Percentiles rank a stretch among this genome's conserved stretches.
These are phyloP conservation scores for Trisateles emortualis DNA, from an alignment of 2,888 invertebrate species.

Conservation along the genomic window DNA sequence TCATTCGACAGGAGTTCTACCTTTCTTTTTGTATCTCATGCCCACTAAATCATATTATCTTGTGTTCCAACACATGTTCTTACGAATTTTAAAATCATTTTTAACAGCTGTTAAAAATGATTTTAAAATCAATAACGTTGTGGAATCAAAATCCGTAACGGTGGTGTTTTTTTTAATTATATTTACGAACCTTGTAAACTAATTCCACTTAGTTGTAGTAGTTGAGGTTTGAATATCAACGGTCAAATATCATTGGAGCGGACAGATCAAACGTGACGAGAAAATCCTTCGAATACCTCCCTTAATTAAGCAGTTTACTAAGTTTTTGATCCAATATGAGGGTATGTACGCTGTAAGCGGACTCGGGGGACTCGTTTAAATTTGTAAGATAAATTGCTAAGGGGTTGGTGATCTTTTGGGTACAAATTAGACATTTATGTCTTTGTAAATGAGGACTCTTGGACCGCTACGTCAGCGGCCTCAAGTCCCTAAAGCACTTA, in stretches of 20 bases:
- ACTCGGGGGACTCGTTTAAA: background rate
- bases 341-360: background rate
- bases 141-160: too few relatives aligned
- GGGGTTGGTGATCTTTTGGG: background rate
- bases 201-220: background rate
- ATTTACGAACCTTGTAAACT: background rate
- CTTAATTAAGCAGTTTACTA: constrained; percentile 28
- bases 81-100: too few relatives aligned
- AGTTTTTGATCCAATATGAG: constrained; percentile 16
- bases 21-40: too few relatives aligned
- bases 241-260: constrained; percentile 3
- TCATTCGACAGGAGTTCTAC: too few relatives aligned
- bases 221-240: background rate
- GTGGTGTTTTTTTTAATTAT: too few relatives aligned
- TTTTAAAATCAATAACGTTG: too few relatives aligned
- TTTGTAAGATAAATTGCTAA: background rate
- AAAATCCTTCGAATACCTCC: constrained; percentile 6
- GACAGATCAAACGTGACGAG: constrained; percentile 8
- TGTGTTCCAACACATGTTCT: too few relatives aligned
- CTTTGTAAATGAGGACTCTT: background rate
- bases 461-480: background rate
- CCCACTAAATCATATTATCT: too few relatives aligned
- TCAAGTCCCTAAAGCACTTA: too few relatives aligned
- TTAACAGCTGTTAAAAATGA: too few relatives aligned
- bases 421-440: background rate